Evolutionary conservation across 2,113 vertebrate species (phyloP).

Genomic region (Hystrix cristata): DNA sequence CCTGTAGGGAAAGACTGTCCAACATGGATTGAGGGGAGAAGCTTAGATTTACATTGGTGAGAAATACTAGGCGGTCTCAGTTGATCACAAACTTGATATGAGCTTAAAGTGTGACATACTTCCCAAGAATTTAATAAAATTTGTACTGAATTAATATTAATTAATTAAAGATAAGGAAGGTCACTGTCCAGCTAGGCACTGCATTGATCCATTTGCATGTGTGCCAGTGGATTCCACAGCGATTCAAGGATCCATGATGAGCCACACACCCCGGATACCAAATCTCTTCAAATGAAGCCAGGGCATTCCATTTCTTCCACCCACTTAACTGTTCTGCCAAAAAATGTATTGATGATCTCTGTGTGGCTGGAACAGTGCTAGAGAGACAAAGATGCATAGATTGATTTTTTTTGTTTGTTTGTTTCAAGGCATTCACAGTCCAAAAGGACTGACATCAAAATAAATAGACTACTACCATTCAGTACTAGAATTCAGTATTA

Average conservation of each 20-base stretch:
- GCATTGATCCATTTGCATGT: not conserved
- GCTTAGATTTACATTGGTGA: not conserved
- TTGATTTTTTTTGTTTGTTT: not conserved
- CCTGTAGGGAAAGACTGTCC: not conserved
- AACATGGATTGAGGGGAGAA: not conserved
- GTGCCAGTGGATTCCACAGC: not conserved
- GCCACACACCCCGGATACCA: not conserved
- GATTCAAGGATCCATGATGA: not conserved
- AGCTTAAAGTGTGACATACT: not conserved
- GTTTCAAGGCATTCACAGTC: not conserved
- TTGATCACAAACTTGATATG: not conserved
- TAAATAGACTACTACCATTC: not conserved
- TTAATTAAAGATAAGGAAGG: not conserved
- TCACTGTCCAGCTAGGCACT: not conserved
- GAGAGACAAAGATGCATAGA: not conserved
- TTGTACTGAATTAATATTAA: not conserved
- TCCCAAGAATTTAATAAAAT: not conserved
- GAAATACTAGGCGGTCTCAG: not conserved
- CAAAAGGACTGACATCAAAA: not conserved
- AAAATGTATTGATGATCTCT: not conserved
- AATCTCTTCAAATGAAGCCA: not conserved
- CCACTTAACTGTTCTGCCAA: not conserved
- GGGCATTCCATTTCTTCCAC: not conserved
- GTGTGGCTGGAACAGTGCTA: not conserved
- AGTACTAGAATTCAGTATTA: not conserved